A percentile compares a stretch with the other conserved stretches of the same genome.
Conservation (phyloP, 2,797 vertebrate genomes). For the Tadarida brasiliensis region DNA sequence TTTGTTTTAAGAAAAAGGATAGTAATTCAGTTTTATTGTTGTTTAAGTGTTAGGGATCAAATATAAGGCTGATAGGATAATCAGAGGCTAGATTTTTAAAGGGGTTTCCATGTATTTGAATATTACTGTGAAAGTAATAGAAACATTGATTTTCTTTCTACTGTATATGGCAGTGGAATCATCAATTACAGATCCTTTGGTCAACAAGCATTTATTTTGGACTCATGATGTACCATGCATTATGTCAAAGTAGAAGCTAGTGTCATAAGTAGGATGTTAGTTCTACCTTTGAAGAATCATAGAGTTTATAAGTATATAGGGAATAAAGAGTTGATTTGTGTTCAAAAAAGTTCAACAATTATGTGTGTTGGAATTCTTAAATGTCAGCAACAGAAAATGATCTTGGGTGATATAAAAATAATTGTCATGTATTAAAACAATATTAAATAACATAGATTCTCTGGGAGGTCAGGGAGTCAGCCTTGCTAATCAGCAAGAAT, state of each 20-base stretch:
- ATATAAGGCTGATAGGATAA: not conserved
- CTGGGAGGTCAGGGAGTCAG: not conserved
- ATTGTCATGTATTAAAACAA: not conserved
- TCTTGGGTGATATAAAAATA: not conserved
- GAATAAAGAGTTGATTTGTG: not conserved
- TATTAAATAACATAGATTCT: not conserved
- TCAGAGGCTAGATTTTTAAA: not conserved
- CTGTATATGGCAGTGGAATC: not conserved
- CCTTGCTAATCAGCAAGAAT: not conserved
- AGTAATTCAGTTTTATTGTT: conserved; percentile 10
- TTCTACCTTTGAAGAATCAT: not conserved
- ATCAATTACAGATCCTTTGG: not conserved
- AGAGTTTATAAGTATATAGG: not conserved
- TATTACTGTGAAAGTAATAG: not conserved
- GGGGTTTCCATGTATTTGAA: not conserved
- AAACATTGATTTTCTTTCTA: conserved; percentile 39
- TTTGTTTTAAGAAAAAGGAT: conserved; percentile 4
- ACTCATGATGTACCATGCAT: not conserved
- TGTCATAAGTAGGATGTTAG: not conserved
- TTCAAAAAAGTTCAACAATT: not conserved
- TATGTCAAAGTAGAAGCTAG: not conserved
- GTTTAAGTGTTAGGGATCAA: not conserved
- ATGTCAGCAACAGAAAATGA: not conserved
- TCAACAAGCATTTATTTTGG: conserved; percentile 31
- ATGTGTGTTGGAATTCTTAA: not conserved